Percentiles rank a stretch among this genome's conserved stretches.
phyloP scores from a whole-genome alignment of 2,797 vertebrate species.

The Florisuga fusca region DNA sequence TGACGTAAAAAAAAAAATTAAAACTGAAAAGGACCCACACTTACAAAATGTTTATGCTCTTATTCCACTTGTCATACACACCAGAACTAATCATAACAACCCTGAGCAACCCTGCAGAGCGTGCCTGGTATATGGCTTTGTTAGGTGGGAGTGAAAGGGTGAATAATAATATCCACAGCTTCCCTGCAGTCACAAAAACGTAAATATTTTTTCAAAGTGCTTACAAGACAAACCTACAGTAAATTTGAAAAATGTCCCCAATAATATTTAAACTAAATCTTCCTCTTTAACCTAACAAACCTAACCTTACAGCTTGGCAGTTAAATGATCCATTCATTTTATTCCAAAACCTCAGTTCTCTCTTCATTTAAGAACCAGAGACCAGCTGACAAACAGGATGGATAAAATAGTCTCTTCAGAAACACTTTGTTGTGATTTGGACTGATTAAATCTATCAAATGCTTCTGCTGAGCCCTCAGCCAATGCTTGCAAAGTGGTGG shows the following conservation, averaged over 20 bases:
- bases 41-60: slow-evolving; percentile 68
- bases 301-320: slow-evolving; percentile 61
- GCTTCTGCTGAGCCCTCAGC: neutral
- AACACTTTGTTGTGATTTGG: slow-evolving; percentile 8
- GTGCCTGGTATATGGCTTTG: neutral
- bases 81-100: slow-evolving; percentile 64
- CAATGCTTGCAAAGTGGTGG: neutral
- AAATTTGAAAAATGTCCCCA: slow-evolving; percentile 75
- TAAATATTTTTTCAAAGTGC: slow-evolving; percentile 77
- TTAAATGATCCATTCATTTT: slow-evolving; percentile 74
- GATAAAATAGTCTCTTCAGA: slow-evolving; percentile 23
- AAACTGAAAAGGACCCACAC: slow-evolving; percentile 29
- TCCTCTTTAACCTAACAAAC: slow-evolving; percentile 71
- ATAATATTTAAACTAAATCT: slow-evolving; percentile 74
- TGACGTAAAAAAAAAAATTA: slow-evolving; percentile 2
- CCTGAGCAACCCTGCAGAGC: slow-evolving; percentile 7
- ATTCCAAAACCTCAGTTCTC: slow-evolving; percentile 53
- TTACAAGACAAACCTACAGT: slow-evolving; percentile 76
- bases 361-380: slow-evolving; percentile 52
- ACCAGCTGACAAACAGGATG: slow-evolving; percentile 35
- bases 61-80: slow-evolving; percentile 55
- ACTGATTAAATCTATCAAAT: neutral
- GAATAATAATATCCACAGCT: slow-evolving; percentile 62
- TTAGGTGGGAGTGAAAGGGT: slow-evolving; percentile 23
- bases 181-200: slow-evolving; percentile 59